Evolutionary conservation across 2,113 vertebrate genomes (phyloP).

Genomic region (Zingel zingel): DNA sequence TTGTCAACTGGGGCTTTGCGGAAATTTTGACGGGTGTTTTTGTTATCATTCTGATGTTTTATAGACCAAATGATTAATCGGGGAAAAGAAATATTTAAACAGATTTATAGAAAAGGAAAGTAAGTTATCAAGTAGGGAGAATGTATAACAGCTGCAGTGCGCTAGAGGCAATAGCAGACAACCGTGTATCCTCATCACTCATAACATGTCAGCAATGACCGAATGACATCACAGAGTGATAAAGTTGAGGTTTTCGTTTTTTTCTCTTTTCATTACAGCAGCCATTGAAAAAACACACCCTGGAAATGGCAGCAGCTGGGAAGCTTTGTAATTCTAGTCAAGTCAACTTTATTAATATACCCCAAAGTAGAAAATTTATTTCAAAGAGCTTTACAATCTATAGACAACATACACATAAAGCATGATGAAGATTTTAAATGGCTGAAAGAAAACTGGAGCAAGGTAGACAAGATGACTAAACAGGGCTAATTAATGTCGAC

Average conservation of each 20-base stretch:
- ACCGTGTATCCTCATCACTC: background rate
- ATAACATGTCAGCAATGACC: background rate
- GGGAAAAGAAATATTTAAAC: background rate
- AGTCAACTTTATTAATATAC: background rate
- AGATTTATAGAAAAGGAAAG: background rate
- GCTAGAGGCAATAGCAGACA: background rate
- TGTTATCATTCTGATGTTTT: background rate
- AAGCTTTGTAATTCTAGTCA: background rate
- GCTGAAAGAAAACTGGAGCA: background rate
- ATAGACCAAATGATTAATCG: background rate
- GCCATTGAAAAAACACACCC: background rate
- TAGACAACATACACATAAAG: background rate
- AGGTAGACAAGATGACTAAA: too few species aligned
- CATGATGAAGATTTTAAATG: background rate
- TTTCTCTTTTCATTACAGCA: background rate
- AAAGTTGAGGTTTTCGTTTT: background rate
- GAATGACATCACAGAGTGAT: background rate
- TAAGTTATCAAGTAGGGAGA: background rate
- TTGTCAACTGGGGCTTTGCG: background rate
- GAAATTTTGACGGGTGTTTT: background rate
- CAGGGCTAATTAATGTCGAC: background rate
- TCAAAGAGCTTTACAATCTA: background rate
- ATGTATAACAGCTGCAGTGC: background rate
- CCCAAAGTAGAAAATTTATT: background rate
- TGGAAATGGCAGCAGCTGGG: background rate